A percentile compares a stretch with the other conserved stretches of the same genome.
Evolutionary conservation across 2,113 vertebrate genomes (phyloP).

Genomic region (Bambusicola thoracicus): DNA sequence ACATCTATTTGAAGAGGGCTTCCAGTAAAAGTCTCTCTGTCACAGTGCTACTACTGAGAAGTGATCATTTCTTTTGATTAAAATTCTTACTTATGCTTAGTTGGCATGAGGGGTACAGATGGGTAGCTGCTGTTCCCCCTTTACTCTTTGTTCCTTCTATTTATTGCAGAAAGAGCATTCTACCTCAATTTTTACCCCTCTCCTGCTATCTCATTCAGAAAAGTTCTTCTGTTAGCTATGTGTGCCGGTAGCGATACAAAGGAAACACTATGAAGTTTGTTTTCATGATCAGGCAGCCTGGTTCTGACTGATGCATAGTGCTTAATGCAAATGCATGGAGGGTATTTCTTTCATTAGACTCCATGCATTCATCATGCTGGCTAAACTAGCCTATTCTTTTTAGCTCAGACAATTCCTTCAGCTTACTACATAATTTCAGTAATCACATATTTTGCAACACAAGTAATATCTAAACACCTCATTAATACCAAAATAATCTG

Average conservation of each 20-base stretch:
- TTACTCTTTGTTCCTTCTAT: not conserved
- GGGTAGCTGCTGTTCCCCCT: not conserved
- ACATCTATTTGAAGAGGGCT: not conserved
- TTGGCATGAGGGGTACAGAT: not conserved
- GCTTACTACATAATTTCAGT: conserved; percentile 11
- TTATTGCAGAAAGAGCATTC: not conserved
- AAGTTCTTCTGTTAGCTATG: not conserved
- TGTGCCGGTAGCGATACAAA: not conserved
- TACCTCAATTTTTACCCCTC: not conserved
- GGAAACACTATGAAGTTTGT: not conserved
- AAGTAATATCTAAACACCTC: not conserved
- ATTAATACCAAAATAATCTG: conserved; percentile 11
- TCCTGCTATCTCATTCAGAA: not conserved
- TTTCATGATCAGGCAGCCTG: not conserved
- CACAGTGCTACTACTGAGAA: not conserved
- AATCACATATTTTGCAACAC: not conserved
- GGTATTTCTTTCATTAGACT: conserved; percentile 1
- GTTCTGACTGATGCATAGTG: not conserved
- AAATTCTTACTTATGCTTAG: conserved; percentile 6
- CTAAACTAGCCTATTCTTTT: not conserved
- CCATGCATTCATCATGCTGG: not conserved
- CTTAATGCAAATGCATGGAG: not conserved
- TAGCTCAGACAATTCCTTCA: not conserved
- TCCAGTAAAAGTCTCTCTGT: not conserved
- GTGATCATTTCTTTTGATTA: conserved; percentile 2